phyloP scores from a whole-genome alignment of 1,140 invertebrate genomes.

The Cyrtorhinus lividipennis region DNA sequence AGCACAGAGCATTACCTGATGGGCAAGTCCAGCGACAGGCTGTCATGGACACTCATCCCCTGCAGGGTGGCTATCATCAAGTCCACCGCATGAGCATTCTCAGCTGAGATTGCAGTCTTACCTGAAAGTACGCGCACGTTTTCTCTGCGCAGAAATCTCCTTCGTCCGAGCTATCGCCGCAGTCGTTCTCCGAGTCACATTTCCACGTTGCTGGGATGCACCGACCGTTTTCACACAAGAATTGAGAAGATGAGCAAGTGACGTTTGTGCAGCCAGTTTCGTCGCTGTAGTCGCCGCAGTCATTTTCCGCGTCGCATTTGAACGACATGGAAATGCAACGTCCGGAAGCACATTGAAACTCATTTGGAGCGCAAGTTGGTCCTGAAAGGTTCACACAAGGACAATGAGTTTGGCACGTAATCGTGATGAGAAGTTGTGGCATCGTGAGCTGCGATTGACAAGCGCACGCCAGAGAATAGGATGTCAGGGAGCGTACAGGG shows the following conservation, averaged over 20 bases:
- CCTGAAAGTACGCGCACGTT: conserved; percentile 81
- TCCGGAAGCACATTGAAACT: conserved; percentile 82
- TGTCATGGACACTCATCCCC: too few relatives aligned
- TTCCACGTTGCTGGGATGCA: conserved; percentile 74
- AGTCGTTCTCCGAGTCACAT: conserved; percentile 85
- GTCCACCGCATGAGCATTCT: too few relatives aligned
- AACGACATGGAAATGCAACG: conserved; percentile 61
- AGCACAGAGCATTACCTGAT: too few relatives aligned
- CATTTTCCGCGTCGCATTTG: conserved; percentile 81
- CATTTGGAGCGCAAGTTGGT: conserved; percentile 67
- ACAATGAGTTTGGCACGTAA: too few relatives aligned
- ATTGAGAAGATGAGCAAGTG: conserved; percentile 61
- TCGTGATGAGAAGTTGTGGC: too few relatives aligned
- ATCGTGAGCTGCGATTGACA: too few relatives aligned
- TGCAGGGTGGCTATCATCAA: too few relatives aligned
- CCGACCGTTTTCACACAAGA: conserved; percentile 89
- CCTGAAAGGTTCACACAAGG: too few relatives aligned
- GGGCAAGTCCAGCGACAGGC: too few relatives aligned
- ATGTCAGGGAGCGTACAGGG: too few relatives aligned
- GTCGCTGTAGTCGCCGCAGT: conserved; percentile 84
- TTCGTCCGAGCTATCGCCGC: conserved; percentile 78
- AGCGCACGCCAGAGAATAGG: too few relatives aligned
- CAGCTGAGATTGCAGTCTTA: too few relatives aligned
- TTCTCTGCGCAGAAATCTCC: conserved; percentile 90
- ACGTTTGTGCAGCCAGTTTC: conserved; percentile 75